phyloP scores from a whole-genome alignment of 2,113 vertebrate genomes.

The Telmatochromis brichardi region DNA sequence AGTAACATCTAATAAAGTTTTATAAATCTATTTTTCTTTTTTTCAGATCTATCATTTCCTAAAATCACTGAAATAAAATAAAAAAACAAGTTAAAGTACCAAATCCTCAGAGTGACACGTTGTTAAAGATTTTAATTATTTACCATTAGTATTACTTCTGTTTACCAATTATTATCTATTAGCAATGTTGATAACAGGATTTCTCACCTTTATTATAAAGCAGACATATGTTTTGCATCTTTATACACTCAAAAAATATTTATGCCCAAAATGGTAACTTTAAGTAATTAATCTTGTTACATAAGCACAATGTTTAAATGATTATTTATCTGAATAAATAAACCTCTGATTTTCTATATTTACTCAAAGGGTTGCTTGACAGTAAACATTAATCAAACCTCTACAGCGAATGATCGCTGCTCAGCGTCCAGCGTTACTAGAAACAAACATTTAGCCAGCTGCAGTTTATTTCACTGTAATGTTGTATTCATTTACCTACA shows the following conservation, averaged over 20 bases:
- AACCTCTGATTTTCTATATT: neutral
- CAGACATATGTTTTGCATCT: neutral
- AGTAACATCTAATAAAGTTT: neutral
- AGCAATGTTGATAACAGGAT: neutral
- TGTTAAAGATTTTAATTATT: neutral
- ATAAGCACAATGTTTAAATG: neutral
- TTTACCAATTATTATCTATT: neutral
- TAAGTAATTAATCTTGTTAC: neutral
- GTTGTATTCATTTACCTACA: neutral
- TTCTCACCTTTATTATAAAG: neutral
- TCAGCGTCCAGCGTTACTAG: neutral
- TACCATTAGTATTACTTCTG: neutral
- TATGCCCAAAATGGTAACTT: neutral
- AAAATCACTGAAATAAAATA: neutral
- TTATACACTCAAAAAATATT: neutral
- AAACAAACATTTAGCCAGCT: neutral
- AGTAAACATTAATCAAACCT: neutral
- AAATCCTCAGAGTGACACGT: neutral
- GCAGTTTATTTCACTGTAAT: slow-evolving; percentile 15
- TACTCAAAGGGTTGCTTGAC: neutral
- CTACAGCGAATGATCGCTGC: neutral
- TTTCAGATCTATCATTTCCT: neutral
- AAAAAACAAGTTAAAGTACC: neutral
- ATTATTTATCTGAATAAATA: neutral
- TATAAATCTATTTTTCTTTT: neutral